Evolutionary conservation across 2,888 invertebrate genomes (phyloP).

Genomic region (Boloria euphrosyne): DNA sequence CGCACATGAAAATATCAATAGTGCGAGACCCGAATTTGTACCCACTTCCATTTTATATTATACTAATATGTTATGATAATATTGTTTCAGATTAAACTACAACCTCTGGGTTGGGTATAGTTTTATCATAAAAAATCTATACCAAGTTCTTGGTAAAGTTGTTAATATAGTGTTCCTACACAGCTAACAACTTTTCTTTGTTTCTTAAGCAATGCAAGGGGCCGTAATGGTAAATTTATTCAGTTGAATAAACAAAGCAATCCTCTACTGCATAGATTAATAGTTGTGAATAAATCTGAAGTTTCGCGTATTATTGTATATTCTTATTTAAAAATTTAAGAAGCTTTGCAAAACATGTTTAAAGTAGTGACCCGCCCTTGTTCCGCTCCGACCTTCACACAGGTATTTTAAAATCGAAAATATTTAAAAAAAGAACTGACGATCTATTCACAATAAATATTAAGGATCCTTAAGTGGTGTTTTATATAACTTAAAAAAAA

Average conservation of each 20-base stretch:
- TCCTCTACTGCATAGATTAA: conserved; percentile 33
- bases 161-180: conserved; percentile 22
- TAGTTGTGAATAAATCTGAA: conserved; percentile 30
- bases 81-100: no score
- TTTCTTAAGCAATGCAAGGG: conserved; percentile 31
- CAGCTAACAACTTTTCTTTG: conserved; percentile 35
- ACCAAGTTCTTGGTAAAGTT: conserved; percentile 23
- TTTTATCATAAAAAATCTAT: conserved; percentile 16
- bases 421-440: no score
- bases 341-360: neutral
- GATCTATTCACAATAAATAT: no score
- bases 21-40: no score
- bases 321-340: neutral
- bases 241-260: conserved; percentile 35
- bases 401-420: no score
- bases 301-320: conserved; percentile 24
- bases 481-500: no score
- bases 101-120: neutral
- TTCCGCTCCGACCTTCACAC: no score
- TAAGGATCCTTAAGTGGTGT: no score
- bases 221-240: conserved; percentile 37
- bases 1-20: no score
- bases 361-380: neutral
- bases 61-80: no score
- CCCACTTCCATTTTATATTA: no score